A percentile compares a stretch with the other conserved stretches of the same genome.
Conservation (phyloP, 2,888 invertebrate genomes). For the Strigamia crassipes region DNA sequence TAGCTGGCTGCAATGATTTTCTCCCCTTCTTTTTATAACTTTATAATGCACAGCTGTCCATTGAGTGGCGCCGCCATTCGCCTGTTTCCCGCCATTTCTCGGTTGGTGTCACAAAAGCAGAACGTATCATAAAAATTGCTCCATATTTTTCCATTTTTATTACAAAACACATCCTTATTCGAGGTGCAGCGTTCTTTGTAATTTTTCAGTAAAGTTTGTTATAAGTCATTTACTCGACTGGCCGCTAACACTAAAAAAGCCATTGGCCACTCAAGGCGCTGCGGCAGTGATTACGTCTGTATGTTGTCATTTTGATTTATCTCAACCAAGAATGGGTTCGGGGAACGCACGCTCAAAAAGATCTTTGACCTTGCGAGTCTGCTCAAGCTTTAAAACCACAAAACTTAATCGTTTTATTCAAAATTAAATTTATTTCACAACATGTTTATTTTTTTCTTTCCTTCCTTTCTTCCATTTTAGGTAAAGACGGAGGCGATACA, state of each 20-base stretch:
- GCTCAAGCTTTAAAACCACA: background rate
- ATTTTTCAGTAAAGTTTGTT: constrained; percentile 37
- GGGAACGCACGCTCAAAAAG: constrained; percentile 13
- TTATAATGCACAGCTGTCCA: background rate
- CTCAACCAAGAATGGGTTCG: constrained; percentile 27
- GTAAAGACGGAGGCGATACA: background rate
- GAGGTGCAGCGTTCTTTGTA: constrained; percentile 8
- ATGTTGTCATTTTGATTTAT: constrained; percentile 39
- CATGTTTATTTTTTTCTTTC: background rate
- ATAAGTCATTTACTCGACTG: constrained; percentile 12
- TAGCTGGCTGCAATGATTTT: background rate
- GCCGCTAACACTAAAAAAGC: constrained; percentile 11
- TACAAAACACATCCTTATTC: background rate
- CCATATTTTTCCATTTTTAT: constrained; percentile 1
- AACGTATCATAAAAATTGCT: constrained; percentile 2
- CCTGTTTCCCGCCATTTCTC: constrained; percentile 7
- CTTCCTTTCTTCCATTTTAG: background rate
- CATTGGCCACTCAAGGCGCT: constrained; percentile 17
- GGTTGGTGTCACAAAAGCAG: background rate
- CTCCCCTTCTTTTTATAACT: background rate
- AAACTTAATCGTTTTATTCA: constrained; percentile 15
- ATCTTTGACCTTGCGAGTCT: constrained; percentile 24
- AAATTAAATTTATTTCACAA: background rate
- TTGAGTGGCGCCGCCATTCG: constrained; percentile 4
- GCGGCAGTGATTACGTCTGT: constrained; percentile 1